These are phyloP conservation scores for Hermaeophaga mercurialis DNA, from an alignment of 2,888 invertebrate genomes.

Conservation along the genomic window DNA sequence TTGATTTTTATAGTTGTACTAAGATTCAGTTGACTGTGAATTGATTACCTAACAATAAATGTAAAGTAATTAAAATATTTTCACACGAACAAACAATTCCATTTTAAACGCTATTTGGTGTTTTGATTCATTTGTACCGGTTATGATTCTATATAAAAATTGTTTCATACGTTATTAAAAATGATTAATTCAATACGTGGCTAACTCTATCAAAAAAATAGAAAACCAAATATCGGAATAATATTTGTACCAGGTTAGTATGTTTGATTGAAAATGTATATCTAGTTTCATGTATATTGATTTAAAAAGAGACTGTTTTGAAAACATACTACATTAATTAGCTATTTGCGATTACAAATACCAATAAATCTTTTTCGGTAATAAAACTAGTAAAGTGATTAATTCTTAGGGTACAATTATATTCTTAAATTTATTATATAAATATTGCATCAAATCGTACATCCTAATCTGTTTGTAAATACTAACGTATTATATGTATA, in stretches of 20 bases:
- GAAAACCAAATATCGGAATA: background rate
- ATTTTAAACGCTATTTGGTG: background rate
- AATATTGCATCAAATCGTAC: no score
- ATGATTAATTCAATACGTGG: slow-evolving; percentile 2
- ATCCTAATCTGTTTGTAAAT: no score
- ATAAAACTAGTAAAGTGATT: no score
- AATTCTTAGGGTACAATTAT: no score
- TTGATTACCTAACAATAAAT: slow-evolving; percentile 11
- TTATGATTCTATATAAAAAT: background rate
- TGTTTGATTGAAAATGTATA: background rate
- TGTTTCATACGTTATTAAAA: background rate
- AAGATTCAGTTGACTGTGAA: slow-evolving; percentile 11
- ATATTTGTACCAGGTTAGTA: background rate
- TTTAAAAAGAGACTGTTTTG: no score
- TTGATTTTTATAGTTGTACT: background rate
- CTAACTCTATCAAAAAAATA: background rate
- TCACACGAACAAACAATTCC: slow-evolving; percentile 13
- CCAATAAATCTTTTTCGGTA: no score
- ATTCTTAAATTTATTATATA: no score
- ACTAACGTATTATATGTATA: no score
- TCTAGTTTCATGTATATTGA: background rate
- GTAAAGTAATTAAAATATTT: slow-evolving; percentile 14
- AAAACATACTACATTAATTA: no score
- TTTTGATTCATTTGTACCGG: background rate
- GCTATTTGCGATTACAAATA: no score